Base-by-base conservation (phyloP, 1,140 invertebrate genomes). In the silkworm (Bombyx mori) region DNA sequence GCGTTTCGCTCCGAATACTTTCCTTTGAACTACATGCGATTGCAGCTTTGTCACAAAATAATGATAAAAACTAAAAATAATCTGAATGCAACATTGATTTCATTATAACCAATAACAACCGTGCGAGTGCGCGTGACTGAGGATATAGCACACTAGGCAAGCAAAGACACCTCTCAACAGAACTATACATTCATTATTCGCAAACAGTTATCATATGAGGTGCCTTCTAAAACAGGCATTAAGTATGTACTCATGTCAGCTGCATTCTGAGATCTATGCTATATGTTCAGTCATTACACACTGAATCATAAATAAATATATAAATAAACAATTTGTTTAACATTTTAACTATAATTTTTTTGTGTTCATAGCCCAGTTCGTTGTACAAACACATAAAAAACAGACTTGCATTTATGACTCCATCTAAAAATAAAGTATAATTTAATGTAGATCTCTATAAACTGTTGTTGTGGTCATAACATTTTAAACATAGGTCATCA, bases 241-340 rank as follows among this genome's bases (percentile, higher is more conserved):
- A 66, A 65, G 67, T 57, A 71, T 75, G 63, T 78, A 75, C 76
- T 68, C 77, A 57, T 74, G 62, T 69, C 71, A 82, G 83, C 82
- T 87, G 83, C 83, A 82, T 85, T 85, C 82, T 87, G 83, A 87
- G 83, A 85, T 85, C 83, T 78, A 82, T 80, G 78, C 82, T 78
- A 79, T 79, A 82, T 82, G 76, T 75, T 83, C 79, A 84, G 79
- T 82, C 69, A 75, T 75, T 74, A 81, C 75, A 68, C 73, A 82
- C 82, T 82, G 80, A 85, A 79, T 73, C 74, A 77, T 67, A 64
- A 68, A 72, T 75, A 79, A 70, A 75, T 75, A 79, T 66, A 79
- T 77, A 79, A 77, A 77, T 78, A 72, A 73, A 75, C 59, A 75
- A 80, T 82, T 79, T 82, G 77, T 84, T 75, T 66, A 77, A 64